Conservation (phyloP, 2,888 invertebrate species). For the Tenthredo notha region DNA sequence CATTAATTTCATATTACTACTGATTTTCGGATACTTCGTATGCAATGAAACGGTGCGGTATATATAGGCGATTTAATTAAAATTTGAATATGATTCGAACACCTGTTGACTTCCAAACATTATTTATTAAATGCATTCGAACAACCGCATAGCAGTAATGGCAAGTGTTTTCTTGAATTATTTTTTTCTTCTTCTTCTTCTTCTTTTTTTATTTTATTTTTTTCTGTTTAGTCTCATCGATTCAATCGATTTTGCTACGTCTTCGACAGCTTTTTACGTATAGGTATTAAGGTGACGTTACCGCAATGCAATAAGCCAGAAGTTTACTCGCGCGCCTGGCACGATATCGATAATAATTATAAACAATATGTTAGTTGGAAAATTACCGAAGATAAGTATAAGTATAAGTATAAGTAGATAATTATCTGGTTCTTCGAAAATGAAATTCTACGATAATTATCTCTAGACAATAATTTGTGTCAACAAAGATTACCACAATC, state of each 20-base stretch:
- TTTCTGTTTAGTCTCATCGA: not conserved
- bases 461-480: not conserved
- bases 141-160: not conserved
- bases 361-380: not conserved
- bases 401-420: not conserved
- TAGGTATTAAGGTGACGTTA: conserved; percentile 10
- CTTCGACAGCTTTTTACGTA: not conserved
- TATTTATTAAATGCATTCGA: not conserved
- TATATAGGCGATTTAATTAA: not conserved
- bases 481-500: not conserved
- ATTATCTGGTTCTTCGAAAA: not conserved
- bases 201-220: not conserved
- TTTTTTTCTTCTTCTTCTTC: not conserved
- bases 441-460: not conserved
- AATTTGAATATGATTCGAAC: not conserved
- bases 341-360: not conserved
- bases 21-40: not conserved
- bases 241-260: conserved; percentile 31
- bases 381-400: conserved; percentile 10
- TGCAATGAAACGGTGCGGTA: not conserved
- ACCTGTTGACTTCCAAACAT: conserved; percentile 22
- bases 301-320: not conserved
- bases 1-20: not conserved
- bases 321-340: not conserved
- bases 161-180: not conserved